Base-by-base conservation (phyloP, 2,113 vertebrate species). In the Melospiza melodia region DNA sequence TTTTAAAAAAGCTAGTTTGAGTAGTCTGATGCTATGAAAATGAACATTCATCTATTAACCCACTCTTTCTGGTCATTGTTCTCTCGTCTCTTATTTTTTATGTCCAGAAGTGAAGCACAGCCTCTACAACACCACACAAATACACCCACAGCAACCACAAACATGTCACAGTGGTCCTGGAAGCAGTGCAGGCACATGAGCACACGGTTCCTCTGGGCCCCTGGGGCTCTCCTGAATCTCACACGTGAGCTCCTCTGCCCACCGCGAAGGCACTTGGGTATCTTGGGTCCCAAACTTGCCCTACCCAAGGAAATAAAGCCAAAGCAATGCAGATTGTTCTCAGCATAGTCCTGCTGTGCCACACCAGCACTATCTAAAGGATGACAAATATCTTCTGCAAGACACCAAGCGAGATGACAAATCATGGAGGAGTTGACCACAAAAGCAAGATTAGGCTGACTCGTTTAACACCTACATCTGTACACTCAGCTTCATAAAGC, bases 201-300 rank as follows among this genome's bases (percentile, higher is more conserved):
- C 61, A 58, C 0, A 10, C 10, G 6, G 28, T 2, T 86, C 16
- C 58, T 67, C 74, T 16, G 35, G 33, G 48, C 12, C 62, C 58
- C 74, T 16, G 41, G 33, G 48, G 27, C 66, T 75, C 22, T 25
- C 31, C 27, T 7, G 14, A 13, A n/a, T 25, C 48, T 33, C 39
- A 14, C 31, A 2, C 1, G 5, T 0, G 2, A 74, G 67, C 24
- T 72, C 30, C 75, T 82, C 71, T 37, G 13, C 17, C 63, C 49
- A 61, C 25, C 19, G 11, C 1, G 1, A 24, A 46, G 51, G 37
- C 0, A 0, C 31, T 57, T 57, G 54, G 30, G 21, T 17, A 16
- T 4, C 58, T 19, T 3, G 1, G 35, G 33, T 5, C 18, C 16
- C 9, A 65, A 11, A 49, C 24, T 39, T 39, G 16, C 9, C 71